Evolutionary conservation across 2,113 vertebrate species (phyloP).

Genomic region (Promerops cafer): DNA sequence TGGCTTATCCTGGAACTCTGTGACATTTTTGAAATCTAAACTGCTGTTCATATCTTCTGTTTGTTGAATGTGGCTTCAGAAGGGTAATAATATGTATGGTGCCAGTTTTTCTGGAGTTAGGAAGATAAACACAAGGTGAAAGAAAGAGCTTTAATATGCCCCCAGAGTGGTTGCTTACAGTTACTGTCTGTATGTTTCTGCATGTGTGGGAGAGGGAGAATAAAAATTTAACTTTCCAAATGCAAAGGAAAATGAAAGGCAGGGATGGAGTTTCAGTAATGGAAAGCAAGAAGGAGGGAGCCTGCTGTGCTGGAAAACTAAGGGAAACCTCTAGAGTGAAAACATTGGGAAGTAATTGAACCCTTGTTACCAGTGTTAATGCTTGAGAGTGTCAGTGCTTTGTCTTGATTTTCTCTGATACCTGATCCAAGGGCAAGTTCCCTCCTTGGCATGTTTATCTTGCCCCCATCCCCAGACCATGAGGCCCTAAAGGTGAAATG

Average conservation of each 20-base stretch:
- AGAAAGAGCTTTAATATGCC: not conserved
- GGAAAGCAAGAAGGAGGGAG: not conserved
- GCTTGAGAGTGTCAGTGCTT: not conserved
- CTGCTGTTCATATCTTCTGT: not conserved
- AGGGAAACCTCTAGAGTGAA: not conserved
- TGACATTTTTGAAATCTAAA: not conserved
- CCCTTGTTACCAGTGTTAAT: not conserved
- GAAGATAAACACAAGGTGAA: not conserved
- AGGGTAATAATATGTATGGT: not conserved
- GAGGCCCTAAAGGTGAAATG: not conserved
- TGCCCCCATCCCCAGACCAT: accelerated
- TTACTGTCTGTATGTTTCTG: not conserved
- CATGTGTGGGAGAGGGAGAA: not conserved
- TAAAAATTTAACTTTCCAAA: not conserved
- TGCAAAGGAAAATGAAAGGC: not conserved
- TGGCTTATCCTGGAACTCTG: not conserved
- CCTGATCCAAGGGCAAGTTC: not conserved
- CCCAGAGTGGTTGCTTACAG: not conserved
- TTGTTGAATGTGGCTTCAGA: not conserved
- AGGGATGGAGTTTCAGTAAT: not conserved
- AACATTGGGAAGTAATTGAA: not conserved
- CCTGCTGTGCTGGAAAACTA: not conserved
- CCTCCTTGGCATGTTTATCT: not conserved
- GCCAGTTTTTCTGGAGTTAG: not conserved
- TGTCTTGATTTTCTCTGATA: not conserved